Percentiles rank a stretch among this genome's conserved stretches.
Evolutionary conservation across 2,797 vertebrate species (phyloP).

Genomic region (Protosalanx chinensis): DNA sequence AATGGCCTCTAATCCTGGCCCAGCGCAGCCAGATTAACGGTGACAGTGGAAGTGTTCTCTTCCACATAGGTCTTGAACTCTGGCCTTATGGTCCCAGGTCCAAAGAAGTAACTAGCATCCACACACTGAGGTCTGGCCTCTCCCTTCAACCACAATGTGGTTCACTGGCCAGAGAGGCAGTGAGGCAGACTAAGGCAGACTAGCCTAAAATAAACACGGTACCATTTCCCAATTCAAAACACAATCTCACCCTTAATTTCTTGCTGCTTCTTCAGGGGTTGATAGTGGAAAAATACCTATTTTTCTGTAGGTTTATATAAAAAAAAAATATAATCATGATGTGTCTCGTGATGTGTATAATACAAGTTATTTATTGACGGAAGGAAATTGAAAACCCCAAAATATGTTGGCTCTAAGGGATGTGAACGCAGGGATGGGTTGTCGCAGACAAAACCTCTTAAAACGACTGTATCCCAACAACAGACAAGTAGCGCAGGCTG

Average conservation of each 20-base stretch:
- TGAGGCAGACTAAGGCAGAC: constrained; percentile 43
- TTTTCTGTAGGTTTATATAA: not conserved
- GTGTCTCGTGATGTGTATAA: not conserved
- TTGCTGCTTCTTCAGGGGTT: constrained; percentile 28
- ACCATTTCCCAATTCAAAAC: constrained; percentile 65
- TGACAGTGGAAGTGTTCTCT: constrained; percentile 43
- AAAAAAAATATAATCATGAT: not conserved
- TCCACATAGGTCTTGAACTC: constrained; percentile 68
- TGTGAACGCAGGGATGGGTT: no score
- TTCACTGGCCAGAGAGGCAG: constrained; percentile 68
- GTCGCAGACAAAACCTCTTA: not conserved
- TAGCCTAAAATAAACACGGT: constrained; percentile 76
- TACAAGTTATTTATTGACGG: not conserved
- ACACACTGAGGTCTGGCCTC: constrained; percentile 73
- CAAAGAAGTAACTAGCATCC: constrained; percentile 63
- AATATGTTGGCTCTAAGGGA: not conserved
- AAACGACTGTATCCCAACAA: not conserved
- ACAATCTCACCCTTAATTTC: constrained; percentile 57
- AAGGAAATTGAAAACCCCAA: not conserved
- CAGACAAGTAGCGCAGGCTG: not conserved
- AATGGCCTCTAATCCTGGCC: constrained; percentile 60
- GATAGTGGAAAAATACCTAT: constrained; percentile 2
- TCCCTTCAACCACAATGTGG: constrained; percentile 73
- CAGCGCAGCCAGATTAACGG: constrained; percentile 55
- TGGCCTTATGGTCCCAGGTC: constrained; percentile 66